Conservation (phyloP, 2,888 invertebrate species). For the Drosophila suboccidentalis region DNA sequence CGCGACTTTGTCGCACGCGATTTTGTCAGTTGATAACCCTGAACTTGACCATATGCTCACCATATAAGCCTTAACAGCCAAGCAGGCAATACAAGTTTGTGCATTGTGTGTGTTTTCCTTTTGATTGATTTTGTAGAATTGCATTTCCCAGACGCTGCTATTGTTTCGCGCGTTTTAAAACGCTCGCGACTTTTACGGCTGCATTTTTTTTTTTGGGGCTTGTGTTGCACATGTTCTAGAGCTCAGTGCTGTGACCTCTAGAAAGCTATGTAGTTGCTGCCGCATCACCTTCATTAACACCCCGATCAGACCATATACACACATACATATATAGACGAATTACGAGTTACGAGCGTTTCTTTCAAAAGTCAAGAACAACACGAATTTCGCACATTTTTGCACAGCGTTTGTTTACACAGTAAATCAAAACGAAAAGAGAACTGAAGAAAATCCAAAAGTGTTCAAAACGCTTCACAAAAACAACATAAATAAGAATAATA, state of each 20-base stretch:
- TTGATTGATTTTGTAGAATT: slow-evolving; percentile 3
- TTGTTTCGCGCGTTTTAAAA: slow-evolving; percentile 19
- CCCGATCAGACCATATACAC: slow-evolving; percentile 35
- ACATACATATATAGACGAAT: slow-evolving; percentile 2
- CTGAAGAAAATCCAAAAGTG: neutral
- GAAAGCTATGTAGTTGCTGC: neutral
- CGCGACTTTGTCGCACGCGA: slow-evolving; percentile 28
- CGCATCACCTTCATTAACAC: slow-evolving; percentile 55
- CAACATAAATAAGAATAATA: slow-evolving; percentile 4
- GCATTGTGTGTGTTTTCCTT: slow-evolving; percentile 13
- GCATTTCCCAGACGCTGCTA: slow-evolving; percentile 14
- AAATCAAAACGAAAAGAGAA: slow-evolving; percentile 30
- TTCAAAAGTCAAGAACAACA: slow-evolving; percentile 54
- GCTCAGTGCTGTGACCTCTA: slow-evolving; percentile 46
- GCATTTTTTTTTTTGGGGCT: slow-evolving; percentile 29
- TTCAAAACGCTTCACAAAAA: neutral
- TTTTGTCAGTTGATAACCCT: slow-evolving; percentile 44
- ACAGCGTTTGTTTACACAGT: slow-evolving; percentile 37
- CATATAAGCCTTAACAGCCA: slow-evolving; percentile 40
- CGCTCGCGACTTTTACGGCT: slow-evolving; percentile 36
- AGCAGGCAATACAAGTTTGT: slow-evolving; percentile 39
- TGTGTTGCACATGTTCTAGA: slow-evolving; percentile 25
- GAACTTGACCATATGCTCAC: slow-evolving; percentile 66
- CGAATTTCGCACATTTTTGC: slow-evolving; percentile 56
- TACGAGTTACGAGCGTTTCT: slow-evolving; percentile 43